These are phyloP conservation scores for Panagrolaimus sp. DNA, from an alignment of 1,140 invertebrate genomes.

Conservation along the genomic window DNA sequence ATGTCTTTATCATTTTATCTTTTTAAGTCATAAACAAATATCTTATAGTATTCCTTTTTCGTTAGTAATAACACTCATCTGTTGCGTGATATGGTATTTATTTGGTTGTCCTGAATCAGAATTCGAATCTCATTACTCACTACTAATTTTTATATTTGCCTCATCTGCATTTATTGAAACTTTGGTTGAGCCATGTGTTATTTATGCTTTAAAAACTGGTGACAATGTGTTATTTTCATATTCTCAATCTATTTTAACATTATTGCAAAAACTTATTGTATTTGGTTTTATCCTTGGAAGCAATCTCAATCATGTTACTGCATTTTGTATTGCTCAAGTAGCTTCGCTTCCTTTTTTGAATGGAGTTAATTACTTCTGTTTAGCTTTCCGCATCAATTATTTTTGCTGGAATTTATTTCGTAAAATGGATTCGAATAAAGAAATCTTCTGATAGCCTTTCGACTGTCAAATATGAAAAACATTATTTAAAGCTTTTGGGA, in stretches of 20 bases:
- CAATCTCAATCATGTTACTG: constrained; percentile 18
- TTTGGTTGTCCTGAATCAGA: constrained; percentile 18
- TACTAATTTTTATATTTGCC: constrained; percentile 26
- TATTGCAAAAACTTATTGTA: constrained; percentile 36
- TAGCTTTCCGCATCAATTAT: constrained; percentile 32
- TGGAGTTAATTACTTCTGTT: constrained; percentile 11
- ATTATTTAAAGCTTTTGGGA: constrained; percentile 65
- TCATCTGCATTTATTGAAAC: constrained; percentile 35
- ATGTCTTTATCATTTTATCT: constrained; percentile 22
- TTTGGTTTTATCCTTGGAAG: constrained; percentile 26
- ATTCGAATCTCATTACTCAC: constrained; percentile 14
- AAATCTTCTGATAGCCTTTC: background rate
- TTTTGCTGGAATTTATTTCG: constrained; percentile 29
- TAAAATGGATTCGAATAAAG: background rate
- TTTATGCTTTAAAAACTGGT: constrained; percentile 30
- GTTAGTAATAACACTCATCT: constrained; percentile 17
- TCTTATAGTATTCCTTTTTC: constrained; percentile 29
- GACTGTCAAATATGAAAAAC: constrained; percentile 39
- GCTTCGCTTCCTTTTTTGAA: background rate
- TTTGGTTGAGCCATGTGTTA: constrained; percentile 38
- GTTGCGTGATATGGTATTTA: constrained; percentile 22
- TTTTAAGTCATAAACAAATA: too few species aligned
- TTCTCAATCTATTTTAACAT: constrained; percentile 30
- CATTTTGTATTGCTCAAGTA: constrained; percentile 33
- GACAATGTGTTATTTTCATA: constrained; percentile 28